A percentile compares a stretch with the other conserved stretches of the same genome.
Conservation (phyloP, 2,797 vertebrate species). For the Buphagus erythrorhynchus region DNA sequence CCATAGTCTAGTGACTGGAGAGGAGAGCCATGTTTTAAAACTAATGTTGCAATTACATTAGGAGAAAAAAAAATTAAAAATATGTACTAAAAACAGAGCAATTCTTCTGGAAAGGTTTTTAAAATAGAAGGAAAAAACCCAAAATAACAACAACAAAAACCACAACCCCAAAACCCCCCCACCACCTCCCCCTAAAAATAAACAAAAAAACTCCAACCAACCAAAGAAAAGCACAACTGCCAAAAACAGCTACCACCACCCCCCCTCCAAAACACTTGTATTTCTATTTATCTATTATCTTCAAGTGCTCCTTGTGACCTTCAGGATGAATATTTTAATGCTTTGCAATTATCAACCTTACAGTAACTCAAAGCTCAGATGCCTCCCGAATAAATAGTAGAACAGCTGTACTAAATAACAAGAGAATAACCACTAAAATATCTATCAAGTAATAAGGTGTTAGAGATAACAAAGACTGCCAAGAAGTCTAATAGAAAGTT, state of each 20-base stretch:
- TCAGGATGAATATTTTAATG: background rate
- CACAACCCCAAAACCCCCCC: too few relatives aligned
- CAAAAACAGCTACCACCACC: background rate
- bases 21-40: background rate
- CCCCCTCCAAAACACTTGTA: rapidly evolving
- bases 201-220: background rate
- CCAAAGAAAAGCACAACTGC: rapidly evolving
- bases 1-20: background rate
- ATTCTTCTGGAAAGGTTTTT: background rate
- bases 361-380: background rate
- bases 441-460: background rate
- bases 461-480: background rate
- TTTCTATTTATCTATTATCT: background rate
- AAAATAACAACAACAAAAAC: too few relatives aligned
- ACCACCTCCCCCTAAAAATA: rapidly evolving
- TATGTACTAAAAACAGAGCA: background rate
- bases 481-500: background rate
- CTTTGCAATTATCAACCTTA: background rate
- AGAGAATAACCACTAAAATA: background rate
- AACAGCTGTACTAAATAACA: background rate
- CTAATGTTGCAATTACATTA: background rate
- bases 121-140: background rate
- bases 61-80: background rate
- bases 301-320: background rate
- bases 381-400: background rate